Conservation (phyloP, 2,113 vertebrate species). For the Sarotherodon lohbergeri region DNA sequence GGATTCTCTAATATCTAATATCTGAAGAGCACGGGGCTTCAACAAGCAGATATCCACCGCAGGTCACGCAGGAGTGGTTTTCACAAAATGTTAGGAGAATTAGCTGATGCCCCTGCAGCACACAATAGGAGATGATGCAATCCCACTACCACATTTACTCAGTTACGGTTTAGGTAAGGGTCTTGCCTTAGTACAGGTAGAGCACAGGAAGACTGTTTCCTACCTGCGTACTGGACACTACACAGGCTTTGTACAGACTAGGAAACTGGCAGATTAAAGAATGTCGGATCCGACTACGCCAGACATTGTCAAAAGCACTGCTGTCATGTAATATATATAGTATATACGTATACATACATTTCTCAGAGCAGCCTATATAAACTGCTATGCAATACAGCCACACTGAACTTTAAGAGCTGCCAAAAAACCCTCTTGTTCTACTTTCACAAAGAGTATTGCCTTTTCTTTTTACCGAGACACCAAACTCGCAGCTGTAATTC, state of each 20-base stretch:
- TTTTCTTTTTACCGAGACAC: background rate
- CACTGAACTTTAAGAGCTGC: background rate
- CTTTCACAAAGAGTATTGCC: background rate
- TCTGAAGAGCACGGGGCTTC: background rate
- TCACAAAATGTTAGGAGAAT: background rate
- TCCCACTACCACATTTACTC: background rate
- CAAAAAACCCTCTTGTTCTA: background rate
- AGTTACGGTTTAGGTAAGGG: background rate
- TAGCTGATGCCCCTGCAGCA: background rate
- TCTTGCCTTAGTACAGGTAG: background rate
- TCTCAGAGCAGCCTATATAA: background rate
- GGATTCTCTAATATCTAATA: background rate
- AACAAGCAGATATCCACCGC: background rate
- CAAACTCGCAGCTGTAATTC: background rate
- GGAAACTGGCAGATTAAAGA: background rate
- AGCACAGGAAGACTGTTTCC: accelerated
- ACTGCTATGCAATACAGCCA: background rate
- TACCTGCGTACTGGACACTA: background rate
- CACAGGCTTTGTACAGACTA: accelerated
- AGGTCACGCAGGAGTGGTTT: background rate
- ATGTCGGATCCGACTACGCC: accelerated
- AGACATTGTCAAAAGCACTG: background rate
- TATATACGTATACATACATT: background rate
- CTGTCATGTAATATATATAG: background rate
- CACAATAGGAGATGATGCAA: background rate